Evolutionary conservation across 2,797 vertebrate species (phyloP).

Genomic region (Cryptoprocta ferox): DNA sequence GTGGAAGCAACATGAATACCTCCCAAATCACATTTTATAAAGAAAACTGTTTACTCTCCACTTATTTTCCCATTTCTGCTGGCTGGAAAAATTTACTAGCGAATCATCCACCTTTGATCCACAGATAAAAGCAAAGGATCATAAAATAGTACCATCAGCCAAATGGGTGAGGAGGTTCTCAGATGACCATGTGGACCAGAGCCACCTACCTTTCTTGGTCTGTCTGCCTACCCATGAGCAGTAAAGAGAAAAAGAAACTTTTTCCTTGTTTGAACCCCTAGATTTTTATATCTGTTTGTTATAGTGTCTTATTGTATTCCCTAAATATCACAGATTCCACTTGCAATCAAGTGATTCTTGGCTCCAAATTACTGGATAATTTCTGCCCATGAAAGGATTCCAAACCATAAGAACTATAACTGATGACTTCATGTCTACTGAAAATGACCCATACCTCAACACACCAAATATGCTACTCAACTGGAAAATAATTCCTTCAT

Average conservation of each 20-base stretch:
- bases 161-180: neutral
- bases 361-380: neutral
- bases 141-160: neutral
- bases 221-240: accelerated
- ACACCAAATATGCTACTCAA: neutral
- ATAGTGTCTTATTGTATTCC: neutral
- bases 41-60: neutral
- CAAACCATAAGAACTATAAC: neutral
- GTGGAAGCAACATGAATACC: neutral
- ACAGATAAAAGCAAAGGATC: neutral
- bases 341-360: neutral
- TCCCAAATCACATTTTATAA: neutral
- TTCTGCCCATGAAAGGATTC: neutral
- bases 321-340: neutral
- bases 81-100: neutral
- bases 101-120: neutral
- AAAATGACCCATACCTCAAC: neutral
- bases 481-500: neutral
- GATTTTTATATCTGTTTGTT: neutral
- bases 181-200: neutral
- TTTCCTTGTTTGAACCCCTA: neutral
- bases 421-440: neutral
- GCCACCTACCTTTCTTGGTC: neutral
- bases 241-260: neutral
- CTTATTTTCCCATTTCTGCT: neutral